These are phyloP conservation scores for Huso huso DNA, from an alignment of 2,797 vertebrate species.

Conservation along the genomic window DNA sequence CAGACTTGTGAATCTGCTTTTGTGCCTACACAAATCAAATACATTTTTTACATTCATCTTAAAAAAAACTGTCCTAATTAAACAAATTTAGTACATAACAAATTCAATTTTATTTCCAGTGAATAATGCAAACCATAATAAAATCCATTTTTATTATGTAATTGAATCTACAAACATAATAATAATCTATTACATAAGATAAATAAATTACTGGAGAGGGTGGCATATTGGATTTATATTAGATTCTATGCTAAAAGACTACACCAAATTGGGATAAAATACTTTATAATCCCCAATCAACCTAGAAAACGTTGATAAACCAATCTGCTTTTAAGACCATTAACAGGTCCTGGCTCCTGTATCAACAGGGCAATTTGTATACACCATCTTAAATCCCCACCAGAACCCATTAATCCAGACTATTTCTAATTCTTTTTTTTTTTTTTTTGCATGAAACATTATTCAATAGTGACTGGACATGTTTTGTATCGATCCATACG, in stretches of 20 bases:
- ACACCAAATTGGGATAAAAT: slow-evolving; percentile 19
- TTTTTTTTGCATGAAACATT: slow-evolving; percentile 22
- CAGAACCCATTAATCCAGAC: slow-evolving; percentile 43
- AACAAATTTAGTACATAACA: no score
- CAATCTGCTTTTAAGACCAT: slow-evolving; percentile 45
- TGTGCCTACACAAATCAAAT: no score
- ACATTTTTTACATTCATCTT: no score
- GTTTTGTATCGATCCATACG: slow-evolving; percentile 55
- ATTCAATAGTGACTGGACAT: slow-evolving; percentile 4
- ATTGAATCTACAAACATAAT: no score
- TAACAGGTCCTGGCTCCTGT: slow-evolving; percentile 42
- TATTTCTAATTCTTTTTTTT: slow-evolving; percentile 25
- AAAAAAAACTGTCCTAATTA: no score
- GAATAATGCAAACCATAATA: no score
- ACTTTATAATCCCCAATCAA: slow-evolving; percentile 43
- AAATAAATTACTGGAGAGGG: not conserved
- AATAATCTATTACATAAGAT: slow-evolving; percentile 16
- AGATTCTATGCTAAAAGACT: slow-evolving; percentile 2
- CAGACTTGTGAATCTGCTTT: no score
- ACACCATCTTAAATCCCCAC: slow-evolving; percentile 36
- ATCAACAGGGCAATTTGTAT: slow-evolving; percentile 44
- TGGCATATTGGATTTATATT: not conserved
- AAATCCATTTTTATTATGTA: no score
- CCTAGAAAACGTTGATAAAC: slow-evolving; percentile 48
- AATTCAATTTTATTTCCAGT: no score